Percentiles rank a stretch among this genome's conserved stretches.
These are phyloP conservation scores for Chlorops oryzae DNA, from an alignment of 1,140 invertebrate species.

Conservation along the genomic window DNA sequence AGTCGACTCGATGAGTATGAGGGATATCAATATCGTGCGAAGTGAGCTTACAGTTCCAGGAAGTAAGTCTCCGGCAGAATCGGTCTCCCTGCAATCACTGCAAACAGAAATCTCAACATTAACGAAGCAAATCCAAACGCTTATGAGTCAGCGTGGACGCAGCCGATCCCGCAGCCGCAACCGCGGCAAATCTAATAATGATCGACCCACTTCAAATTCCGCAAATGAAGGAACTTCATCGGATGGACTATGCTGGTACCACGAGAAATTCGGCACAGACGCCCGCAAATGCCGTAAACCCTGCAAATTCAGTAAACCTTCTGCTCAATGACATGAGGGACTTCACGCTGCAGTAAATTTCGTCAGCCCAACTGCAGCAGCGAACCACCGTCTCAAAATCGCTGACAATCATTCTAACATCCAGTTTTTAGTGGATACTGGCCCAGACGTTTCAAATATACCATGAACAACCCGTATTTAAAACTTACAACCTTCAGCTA, in stretches of 20 bases:
- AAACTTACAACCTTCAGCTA: not conserved
- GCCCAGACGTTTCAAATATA: constrained; percentile 5
- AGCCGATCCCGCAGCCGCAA: not conserved
- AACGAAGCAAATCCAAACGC: not conserved
- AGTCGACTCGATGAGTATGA: constrained; percentile 5
- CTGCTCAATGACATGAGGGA: not conserved
- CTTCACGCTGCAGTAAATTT: not conserved
- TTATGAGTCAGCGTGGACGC: constrained; percentile 1
- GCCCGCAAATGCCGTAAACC: constrained; percentile 8
- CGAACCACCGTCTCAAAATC: not conserved
- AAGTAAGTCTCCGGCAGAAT: too few relatives aligned
- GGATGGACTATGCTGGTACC: constrained; percentile 6
- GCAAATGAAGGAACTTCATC: not conserved
- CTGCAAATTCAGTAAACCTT: not conserved
- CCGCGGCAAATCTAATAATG: not conserved
- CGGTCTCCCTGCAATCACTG: not conserved
- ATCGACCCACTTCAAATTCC: not conserved
- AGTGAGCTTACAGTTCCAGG: too few relatives aligned
- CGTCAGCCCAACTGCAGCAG: not conserved
- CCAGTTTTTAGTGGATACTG: constrained; percentile 2
- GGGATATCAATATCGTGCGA: too few relatives aligned
- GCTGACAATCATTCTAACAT: not conserved
- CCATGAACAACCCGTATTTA: too few relatives aligned
- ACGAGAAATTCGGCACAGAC: not conserved
- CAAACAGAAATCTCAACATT: not conserved